Base-by-base conservation (phyloP, 2,113 vertebrate genomes). In the Hypanus sabinus region DNA sequence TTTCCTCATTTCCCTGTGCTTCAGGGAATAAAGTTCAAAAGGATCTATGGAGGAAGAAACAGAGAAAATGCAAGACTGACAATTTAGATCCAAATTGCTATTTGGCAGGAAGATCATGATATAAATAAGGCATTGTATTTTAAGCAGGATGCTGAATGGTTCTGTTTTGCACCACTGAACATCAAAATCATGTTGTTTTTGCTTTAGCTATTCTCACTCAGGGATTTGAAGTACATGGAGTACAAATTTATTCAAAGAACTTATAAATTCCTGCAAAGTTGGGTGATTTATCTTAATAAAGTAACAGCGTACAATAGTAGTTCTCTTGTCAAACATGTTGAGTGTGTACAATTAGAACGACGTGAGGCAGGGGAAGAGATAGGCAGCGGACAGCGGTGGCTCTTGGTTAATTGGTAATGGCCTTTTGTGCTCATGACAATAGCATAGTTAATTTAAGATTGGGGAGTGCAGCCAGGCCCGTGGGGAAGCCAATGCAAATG, bases 211-310 rank as follows among this genome's bases (percentile, higher is more conserved):
- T 38, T 38, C 33, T 93, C 71, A 20, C 38, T 93, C 33, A 14
- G 46, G 36, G 71, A 71, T 46, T 33, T 71, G 36, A 62, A 92
- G 90, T 71, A 92, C 83, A 93, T 93, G 9, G 90, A 93, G 90
- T 71, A 27, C 22, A 73, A 93, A 70, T 93, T 55, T 73, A 73
- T 93, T 93, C 22, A 75, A 93, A 93, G 70, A 93, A 55, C 24
- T 27, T 73, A 93, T 73, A 46, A 46, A 93, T 73, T 75, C 70
- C 91, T 93, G 70, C 18, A 75, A 27, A 93, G 36, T 38, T 93
- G 73, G 62, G 70, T 73, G 38, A 93, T 93, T 70, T 93, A 73
- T 75, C 91, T 93, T 55, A 46, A 93, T 93, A 93, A 93, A 93
- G 22, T 70, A 93, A 55, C 16, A 93, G 38, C 91, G 46, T 93